Evolutionary conservation across 2,797 vertebrate species (phyloP), one percentile per base, ranked within the genome.

Genomic region (Tenualosa ilisha): DNA sequence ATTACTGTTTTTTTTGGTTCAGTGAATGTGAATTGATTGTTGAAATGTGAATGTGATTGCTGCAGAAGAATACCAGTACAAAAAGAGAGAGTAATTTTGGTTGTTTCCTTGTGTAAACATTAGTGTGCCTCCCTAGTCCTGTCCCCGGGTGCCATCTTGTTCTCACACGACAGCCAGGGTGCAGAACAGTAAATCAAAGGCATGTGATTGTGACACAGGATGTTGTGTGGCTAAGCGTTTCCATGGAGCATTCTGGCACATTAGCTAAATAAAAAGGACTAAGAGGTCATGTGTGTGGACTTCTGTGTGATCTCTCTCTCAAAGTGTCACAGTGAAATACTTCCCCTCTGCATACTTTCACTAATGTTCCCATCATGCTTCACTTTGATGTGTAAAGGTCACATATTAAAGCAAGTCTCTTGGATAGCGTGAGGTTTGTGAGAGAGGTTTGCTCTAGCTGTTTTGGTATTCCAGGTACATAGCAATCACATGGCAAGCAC

Each of bases 231-330:
- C 22, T 20, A 43, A 43, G 15, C 20, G 72, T 79, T 43, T 46
- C 72, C 72, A 79, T 79, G 72, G 72, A 79, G 37, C 37, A 46
- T 79, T 43, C 72, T 79, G 72, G 40, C 37, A 79, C 72, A 79
- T 43, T 15, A 22, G 37, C 20, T 17, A 79, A 20, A 20, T 51
- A 4, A 31, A 72, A 20, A 79, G 65, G 65, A 37, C 12, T 79
- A 8, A 22, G 72, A 22, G 72, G 72, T 79, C 6, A 79, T 79
- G 40, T 79, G 72, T 79, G 72, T 79, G 15, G 1, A 79, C 7
- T 46, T 40, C 72, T 79, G 72, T 79, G 72, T 63, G 59, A 24
- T 24, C 6, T 63, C 56, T 31, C 31, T 59, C 59, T 63, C n/a
- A 63, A n/a, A 63, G 59, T 24, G 59, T 24, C n/a, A n/a, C 22